Evolutionary conservation across 2,888 invertebrate genomes (phyloP).

Genomic region (Lasioglossum calceatum): DNA sequence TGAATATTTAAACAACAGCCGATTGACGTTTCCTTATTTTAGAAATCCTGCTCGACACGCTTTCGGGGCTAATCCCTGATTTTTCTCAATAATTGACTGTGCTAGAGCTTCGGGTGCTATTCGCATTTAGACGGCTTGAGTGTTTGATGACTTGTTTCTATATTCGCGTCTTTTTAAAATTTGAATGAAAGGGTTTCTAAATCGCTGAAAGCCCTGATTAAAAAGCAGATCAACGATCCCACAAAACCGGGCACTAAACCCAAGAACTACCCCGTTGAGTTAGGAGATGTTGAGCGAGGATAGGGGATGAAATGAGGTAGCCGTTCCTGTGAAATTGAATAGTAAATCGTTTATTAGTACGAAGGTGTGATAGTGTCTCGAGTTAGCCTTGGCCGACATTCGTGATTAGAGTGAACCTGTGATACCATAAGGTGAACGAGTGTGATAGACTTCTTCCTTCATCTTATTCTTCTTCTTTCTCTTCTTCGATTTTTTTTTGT

Average conservation of each 20-base stretch:
- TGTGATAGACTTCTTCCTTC: slow-evolving; percentile 66
- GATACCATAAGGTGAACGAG: slow-evolving; percentile 78
- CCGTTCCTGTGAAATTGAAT: slow-evolving; percentile 76
- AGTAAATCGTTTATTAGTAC: slow-evolving; percentile 83
- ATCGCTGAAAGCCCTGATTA: background rate
- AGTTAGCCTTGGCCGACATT: slow-evolving; percentile 74
- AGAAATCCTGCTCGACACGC: background rate
- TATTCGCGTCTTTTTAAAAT: too few species aligned
- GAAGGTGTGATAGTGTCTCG: slow-evolving; percentile 81
- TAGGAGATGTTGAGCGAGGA: background rate
- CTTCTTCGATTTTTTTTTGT: slow-evolving; percentile 35
- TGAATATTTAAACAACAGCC: slow-evolving; percentile 23
- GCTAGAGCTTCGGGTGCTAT: background rate
- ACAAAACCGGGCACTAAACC: background rate
- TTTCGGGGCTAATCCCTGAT: background rate
- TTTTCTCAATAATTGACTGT: background rate
- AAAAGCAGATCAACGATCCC: background rate
- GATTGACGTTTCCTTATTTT: background rate
- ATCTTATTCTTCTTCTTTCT: slow-evolving; percentile 41
- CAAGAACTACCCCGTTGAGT: background rate
- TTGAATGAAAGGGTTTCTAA: background rate
- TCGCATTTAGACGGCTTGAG: background rate
- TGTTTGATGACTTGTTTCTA: too few species aligned
- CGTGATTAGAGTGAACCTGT: slow-evolving; percentile 76
- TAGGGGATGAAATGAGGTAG: slow-evolving; percentile 57